Evolutionary conservation across 2,113 vertebrate species (phyloP).

Genomic region (Spilogale gracilis): DNA sequence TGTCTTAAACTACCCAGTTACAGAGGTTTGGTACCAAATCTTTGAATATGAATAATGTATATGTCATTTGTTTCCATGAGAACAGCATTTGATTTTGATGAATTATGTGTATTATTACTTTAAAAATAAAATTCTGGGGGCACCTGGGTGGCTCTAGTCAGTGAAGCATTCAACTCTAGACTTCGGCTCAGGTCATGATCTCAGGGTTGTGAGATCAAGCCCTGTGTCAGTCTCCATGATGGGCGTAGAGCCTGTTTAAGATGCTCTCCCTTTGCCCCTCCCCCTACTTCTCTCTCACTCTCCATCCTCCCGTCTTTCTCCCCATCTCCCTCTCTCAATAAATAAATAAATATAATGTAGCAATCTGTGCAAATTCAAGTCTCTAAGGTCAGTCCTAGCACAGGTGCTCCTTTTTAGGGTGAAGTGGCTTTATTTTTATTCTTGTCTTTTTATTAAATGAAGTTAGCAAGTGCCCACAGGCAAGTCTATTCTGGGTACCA

Average conservation of each 20-base stretch:
- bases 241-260: neutral
- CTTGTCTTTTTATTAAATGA: slow-evolving; percentile 35
- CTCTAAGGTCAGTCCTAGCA: neutral
- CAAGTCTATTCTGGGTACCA: neutral
- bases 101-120: slow-evolving; percentile 58
- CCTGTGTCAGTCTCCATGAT: neutral
- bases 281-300: neutral
- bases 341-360: neutral
- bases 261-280: neutral
- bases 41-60: neutral
- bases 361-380: slow-evolving; percentile 24
- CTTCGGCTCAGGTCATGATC: neutral
- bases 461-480: neutral
- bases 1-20: neutral
- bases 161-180: neutral
- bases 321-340: neutral
- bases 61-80: neutral
- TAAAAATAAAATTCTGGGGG: slow-evolving; percentile 27
- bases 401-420: slow-evolving; percentile 42
- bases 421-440: slow-evolving; percentile 53
- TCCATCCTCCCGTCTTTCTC: too few species aligned
- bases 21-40: neutral
- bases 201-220: neutral
- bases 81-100: slow-evolving; percentile 53
- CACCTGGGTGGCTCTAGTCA: neutral